Conservation (phyloP, 2,113 vertebrate species). For the Aphyosemion australe region DNA sequence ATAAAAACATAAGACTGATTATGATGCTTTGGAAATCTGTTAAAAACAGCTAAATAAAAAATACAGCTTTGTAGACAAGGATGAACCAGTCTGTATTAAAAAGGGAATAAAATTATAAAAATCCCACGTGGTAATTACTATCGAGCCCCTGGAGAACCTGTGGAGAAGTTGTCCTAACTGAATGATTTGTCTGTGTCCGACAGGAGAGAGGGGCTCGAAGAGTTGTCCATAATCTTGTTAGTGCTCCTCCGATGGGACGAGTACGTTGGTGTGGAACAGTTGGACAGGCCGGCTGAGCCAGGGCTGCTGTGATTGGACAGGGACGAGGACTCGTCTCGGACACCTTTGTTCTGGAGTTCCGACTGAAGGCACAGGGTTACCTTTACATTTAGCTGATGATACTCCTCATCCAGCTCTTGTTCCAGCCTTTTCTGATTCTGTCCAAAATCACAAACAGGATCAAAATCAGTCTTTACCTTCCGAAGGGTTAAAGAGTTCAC, state of each 20-base stretch:
- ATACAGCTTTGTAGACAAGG: conserved; percentile 56
- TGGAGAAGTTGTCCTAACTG: conserved; percentile 22
- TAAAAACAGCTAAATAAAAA: conserved; percentile 52
- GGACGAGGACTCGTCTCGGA: conserved; percentile 53
- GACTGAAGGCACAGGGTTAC: conserved; percentile 80
- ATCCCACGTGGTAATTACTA: conserved; percentile 55
- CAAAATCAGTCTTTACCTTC: too few species aligned
- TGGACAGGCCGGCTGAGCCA: conserved; percentile 69
- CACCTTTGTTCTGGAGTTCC: conserved; percentile 77
- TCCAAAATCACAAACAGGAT: background rate
- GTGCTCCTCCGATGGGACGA: conserved; percentile 61
- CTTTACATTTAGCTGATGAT: conserved; percentile 77
- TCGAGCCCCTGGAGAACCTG: conserved; percentile 21
- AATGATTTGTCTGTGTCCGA: conserved; percentile 70
- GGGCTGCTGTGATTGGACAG: conserved; percentile 71
- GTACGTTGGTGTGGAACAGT: conserved; percentile 77
- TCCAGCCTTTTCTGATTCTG: conserved; percentile 79
- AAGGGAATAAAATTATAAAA: conserved; percentile 61
- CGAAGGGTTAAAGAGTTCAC: too few species aligned
- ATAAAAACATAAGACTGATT: conserved; percentile 29
- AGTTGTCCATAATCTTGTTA: conserved; percentile 69
- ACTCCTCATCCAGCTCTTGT: conserved; percentile 75
- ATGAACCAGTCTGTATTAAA: conserved; percentile 43
- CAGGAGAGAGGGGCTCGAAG: conserved; percentile 64
- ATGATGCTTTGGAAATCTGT: conserved; percentile 32